These are phyloP conservation scores for Periophthalmodon schlosseri DNA, from an alignment of 2,113 vertebrate species.

Conservation along the genomic window DNA sequence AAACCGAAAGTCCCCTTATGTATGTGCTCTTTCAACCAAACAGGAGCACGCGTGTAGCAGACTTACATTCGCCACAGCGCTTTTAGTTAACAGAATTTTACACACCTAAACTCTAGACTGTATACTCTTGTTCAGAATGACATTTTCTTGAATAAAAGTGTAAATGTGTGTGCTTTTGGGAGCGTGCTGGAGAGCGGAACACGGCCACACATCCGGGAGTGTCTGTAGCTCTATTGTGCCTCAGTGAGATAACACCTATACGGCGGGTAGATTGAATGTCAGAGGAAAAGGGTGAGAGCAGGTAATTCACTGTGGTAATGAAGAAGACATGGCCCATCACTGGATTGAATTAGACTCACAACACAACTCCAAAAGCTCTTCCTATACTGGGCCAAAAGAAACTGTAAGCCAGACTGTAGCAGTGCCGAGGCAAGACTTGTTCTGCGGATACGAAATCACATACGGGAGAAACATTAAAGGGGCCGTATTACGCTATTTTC, in stretches of 20 bases:
- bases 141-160: constrained; percentile 2
- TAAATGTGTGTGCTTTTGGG: constrained; percentile 31
- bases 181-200: constrained; percentile 37
- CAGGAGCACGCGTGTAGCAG: too few relatives aligned
- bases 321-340: constrained; percentile 51
- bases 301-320: constrained; percentile 61
- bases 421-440: background rate
- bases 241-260: constrained; percentile 49
- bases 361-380: constrained; percentile 38
- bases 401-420: constrained; percentile 14
- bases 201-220: constrained; percentile 35
- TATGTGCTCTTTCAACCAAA: too few relatives aligned
- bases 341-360: constrained; percentile 57
- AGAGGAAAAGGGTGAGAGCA: constrained; percentile 40
- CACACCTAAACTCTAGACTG: background rate
- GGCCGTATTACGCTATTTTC: too few relatives aligned
- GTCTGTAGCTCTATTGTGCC: constrained; percentile 51
- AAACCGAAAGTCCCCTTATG: too few relatives aligned
- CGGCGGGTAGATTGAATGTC: constrained; percentile 58
- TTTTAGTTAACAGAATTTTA: background rate
- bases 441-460: background rate
- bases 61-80: background rate
- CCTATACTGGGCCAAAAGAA: constrained; percentile 16
- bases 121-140: background rate
- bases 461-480: background rate